Base-by-base conservation (phyloP, 2,113 vertebrate species). In the crab-eating macaque (Macaca fascicularis) region DNA sequence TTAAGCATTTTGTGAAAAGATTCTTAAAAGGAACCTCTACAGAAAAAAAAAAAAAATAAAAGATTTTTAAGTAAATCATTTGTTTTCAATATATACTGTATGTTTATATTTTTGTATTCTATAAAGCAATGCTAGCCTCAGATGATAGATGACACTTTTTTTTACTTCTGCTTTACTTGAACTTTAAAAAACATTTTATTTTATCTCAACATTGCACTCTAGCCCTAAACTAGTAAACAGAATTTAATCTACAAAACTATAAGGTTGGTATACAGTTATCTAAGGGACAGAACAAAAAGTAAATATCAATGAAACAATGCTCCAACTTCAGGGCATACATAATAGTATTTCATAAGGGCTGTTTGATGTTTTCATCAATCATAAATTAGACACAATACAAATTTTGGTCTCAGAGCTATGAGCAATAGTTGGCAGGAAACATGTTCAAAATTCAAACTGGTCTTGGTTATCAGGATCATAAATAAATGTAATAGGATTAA, bases 401-500 rank as follows among this genome's bases (percentile, higher is more conserved):
- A 84, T 67, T 40, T 75, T 38, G 3, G 0, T 93, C 87, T 85
- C 61, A 88, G 40, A 78, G 61, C 3, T 69, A 64, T 59, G 23
- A 92, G 72, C 52, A 92, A 78, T 70, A n/a, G 40, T 70, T 83
- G 40, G 76, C 40, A 79, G 70, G 80, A 95, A 83, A 55, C 27
- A 64, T 14, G 9, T 76, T 97, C 86, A 92, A 96, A 97, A 74
- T 97, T 93, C 79, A 95, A 89, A 89, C 8, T 67, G 30, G n/a
- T 74, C 20, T 92, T 90, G 2, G 20, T 88, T 96, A 72, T 90
- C 55, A 93, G 67, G 64, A 35, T 88, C 50, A 90, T 81, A 94
- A 94, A 84, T 96, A 81, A 95, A 95, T 38, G 12, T 55, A 92
- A 84, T 64, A 9, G 27, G 88, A 80, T 80, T 95, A 93, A 92